These are phyloP conservation scores for Anomalospiza imberbis DNA, from an alignment of 2,797 vertebrate species.

Conservation along the genomic window DNA sequence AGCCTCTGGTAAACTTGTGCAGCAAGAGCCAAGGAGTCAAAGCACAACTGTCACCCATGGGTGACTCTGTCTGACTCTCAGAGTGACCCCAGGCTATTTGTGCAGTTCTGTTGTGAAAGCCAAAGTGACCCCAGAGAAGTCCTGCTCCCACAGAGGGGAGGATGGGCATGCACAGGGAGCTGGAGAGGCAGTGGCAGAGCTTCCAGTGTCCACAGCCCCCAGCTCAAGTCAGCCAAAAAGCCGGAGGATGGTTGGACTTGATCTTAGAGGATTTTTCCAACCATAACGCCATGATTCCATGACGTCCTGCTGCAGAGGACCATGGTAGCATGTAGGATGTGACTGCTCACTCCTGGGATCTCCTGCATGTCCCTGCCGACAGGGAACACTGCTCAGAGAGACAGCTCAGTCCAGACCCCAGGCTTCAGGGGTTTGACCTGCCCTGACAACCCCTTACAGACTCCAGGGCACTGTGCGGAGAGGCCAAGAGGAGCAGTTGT, in stretches of 20 bases:
- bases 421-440: neutral
- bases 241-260: neutral
- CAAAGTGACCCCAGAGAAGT: neutral
- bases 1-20: neutral
- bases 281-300: neutral
- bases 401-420: neutral
- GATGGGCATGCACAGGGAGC: neutral
- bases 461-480: too few relatives aligned
- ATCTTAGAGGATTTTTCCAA: neutral
- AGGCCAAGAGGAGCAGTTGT: neutral
- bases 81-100: fast-evolving
- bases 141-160: fast-evolving
- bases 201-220: neutral
- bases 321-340: fast-evolving
- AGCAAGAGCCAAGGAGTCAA: neutral
- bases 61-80: neutral
- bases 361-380: fast-evolving
- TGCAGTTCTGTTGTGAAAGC: fast-evolving
- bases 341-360: neutral
- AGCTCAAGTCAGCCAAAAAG: neutral
- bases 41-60: neutral
- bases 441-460: neutral
- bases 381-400: neutral
- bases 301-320: neutral
- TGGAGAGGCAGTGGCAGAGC: neutral